Conservation (phyloP, 2,113 vertebrate genomes). For the Peromyscus leucopus region DNA sequence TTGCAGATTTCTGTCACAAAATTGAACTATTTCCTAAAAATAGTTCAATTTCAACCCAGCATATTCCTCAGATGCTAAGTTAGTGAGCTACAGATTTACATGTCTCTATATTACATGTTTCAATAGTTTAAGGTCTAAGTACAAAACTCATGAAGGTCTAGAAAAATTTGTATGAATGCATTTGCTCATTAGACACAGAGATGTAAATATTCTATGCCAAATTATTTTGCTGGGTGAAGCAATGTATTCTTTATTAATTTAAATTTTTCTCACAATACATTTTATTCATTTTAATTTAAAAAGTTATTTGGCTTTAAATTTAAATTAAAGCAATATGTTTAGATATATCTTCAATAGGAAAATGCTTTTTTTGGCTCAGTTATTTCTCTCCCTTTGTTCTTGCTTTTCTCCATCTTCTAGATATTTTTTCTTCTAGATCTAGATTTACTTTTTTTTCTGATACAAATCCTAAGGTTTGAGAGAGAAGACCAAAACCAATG, state of each 20-base stretch:
- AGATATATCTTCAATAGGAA: not conserved
- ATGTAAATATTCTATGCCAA: slow-evolving; percentile 50
- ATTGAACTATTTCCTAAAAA: slow-evolving; percentile 42
- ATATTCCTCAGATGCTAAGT: not conserved
- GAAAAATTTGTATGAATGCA: not conserved
- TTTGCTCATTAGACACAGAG: slow-evolving; percentile 56
- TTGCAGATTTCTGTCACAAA: not conserved
- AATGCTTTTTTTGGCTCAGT: not conserved
- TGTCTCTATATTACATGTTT: slow-evolving; percentile 64
- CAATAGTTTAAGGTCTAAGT: not conserved
- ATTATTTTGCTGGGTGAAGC: slow-evolving; percentile 68
- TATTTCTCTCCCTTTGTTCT: not conserved
- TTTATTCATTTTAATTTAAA: not conserved
- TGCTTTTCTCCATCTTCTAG: not conserved
- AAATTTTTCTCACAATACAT: not conserved
- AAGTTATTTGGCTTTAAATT: not conserved
- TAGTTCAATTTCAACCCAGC: slow-evolving; percentile 5
- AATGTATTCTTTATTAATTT: slow-evolving; percentile 4
- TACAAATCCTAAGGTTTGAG: not conserved
- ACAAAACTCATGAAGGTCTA: not conserved
- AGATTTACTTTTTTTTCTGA: not conserved
- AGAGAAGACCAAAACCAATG: not conserved
- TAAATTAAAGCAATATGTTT: not conserved
- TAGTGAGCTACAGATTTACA: slow-evolving; percentile 59
- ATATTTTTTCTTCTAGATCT: too few species aligned